A percentile compares a stretch with the other conserved stretches of the same genome.
Evolutionary conservation across 2,797 vertebrate genomes (phyloP).

Genomic region (Fistularia commersonii): DNA sequence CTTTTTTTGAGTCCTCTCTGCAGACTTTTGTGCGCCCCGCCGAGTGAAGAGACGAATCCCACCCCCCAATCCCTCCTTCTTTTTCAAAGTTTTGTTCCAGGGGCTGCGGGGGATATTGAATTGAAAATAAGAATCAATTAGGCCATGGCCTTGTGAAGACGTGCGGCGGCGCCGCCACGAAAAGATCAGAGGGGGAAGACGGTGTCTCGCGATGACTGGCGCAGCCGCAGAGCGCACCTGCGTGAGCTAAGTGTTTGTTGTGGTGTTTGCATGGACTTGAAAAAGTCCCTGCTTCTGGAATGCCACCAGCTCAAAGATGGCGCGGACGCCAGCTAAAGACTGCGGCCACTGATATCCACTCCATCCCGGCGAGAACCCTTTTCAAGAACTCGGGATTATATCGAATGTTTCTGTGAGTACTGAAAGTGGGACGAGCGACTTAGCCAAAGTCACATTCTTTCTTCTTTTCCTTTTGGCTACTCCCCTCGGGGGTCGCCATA

Average conservation of each 20-base stretch:
- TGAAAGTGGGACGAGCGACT: no score
- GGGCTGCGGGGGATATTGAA: constrained; percentile 73
- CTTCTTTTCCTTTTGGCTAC: no score
- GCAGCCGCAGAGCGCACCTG: constrained; percentile 48
- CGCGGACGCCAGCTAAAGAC: no score
- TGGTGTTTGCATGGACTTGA: constrained; percentile 64
- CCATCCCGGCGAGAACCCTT: no score
- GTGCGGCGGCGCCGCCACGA: constrained; percentile 65
- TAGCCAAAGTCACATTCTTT: no score
- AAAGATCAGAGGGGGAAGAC: constrained; percentile 68
- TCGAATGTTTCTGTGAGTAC: no score
- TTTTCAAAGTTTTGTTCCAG: constrained; percentile 76
- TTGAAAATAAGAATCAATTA: constrained; percentile 85
- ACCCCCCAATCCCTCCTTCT: constrained; percentile 26
- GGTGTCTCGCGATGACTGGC: constrained; percentile 60
- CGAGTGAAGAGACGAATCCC: constrained; percentile 68
- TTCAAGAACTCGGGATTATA: no score
- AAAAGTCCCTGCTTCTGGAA: constrained; percentile 28
- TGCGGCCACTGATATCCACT: no score
- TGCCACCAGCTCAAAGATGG: no score
- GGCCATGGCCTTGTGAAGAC: constrained; percentile 75
- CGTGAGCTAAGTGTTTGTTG: constrained; percentile 68
- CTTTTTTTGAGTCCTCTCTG: constrained; percentile 58
- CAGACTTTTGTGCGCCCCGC: constrained; percentile 74
- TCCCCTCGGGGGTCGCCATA: no score